phyloP scores from a whole-genome alignment of 1,140 invertebrate species.

The Drosophila chauvacae region DNA sequence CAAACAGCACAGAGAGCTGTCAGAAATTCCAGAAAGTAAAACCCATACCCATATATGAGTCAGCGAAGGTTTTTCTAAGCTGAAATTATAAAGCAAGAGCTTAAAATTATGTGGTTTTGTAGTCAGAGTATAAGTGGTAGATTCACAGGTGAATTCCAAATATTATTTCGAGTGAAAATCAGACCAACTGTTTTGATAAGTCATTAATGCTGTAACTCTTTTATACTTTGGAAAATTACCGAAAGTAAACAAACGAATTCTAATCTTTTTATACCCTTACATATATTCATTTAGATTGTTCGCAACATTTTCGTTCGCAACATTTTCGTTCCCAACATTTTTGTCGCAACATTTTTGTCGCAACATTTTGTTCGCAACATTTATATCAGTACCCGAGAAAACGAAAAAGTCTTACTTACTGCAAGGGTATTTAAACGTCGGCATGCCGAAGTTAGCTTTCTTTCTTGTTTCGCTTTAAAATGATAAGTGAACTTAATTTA shows the following conservation, averaged over 20 bases:
- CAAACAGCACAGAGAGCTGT: background rate
- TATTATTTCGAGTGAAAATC: background rate
- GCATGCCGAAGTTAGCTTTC: no score
- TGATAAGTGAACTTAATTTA: background rate
- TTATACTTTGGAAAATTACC: background rate
- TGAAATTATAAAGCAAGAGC: slow-evolving; percentile 1
- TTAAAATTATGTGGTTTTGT: slow-evolving; percentile 2
- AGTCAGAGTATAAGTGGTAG: background rate
- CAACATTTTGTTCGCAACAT: no score
- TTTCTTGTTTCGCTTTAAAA: background rate
- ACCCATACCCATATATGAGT: slow-evolving; percentile 24
- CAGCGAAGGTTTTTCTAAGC: slow-evolving; percentile 33
- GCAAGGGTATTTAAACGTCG: no score
- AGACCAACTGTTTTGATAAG: no score
- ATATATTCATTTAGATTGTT: no score
- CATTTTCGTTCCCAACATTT: no score
- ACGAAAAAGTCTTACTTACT: no score
- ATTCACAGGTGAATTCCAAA: slow-evolving; percentile 9
- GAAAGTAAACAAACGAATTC: slow-evolving; percentile 13
- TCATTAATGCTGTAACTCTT: no score
- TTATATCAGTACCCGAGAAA: no score
- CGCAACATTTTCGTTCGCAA: no score
- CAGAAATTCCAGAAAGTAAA: slow-evolving; percentile 33
- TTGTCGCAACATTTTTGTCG: no score
- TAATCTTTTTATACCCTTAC: background rate